phyloP scores from a whole-genome alignment of 2,797 vertebrate genomes.

The Acridotheres tristis region DNA sequence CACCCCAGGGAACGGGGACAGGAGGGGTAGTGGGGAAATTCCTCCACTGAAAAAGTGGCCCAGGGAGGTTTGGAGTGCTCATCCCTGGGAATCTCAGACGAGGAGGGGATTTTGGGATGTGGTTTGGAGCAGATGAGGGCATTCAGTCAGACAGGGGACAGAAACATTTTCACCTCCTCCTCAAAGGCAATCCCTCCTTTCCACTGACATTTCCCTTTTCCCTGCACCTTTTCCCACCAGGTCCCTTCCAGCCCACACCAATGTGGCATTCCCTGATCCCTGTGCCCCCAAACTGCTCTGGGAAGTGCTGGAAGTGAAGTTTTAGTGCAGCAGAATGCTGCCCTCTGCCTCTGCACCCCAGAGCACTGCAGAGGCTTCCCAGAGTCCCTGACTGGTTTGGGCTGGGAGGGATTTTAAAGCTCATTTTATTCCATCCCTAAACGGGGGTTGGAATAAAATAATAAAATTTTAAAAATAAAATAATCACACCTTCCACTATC shows the following conservation, averaged over 20 bases:
- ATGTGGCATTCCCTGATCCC: no score
- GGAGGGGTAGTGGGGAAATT: background rate
- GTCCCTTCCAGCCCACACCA: background rate
- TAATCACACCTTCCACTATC: no score
- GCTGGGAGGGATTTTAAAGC: background rate
- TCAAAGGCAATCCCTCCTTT: rapidly evolving
- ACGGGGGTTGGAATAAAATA: no score
- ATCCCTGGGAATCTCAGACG: background rate
- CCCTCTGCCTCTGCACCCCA: background rate
- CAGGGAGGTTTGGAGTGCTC: background rate
- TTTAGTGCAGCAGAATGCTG: background rate
- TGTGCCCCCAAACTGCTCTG: background rate
- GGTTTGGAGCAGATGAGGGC: background rate
- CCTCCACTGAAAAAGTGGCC: rapidly evolving
- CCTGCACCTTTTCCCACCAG: background rate
- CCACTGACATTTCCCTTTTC: rapidly evolving
- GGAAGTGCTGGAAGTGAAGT: background rate
- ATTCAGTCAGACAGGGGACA: background rate
- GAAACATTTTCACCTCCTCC: background rate
- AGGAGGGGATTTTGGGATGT: background rate
- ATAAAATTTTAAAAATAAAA: no score
- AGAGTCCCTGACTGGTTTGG: background rate
- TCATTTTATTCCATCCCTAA: background rate
- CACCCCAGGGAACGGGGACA: background rate
- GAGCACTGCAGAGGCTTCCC: background rate